Evolutionary conservation across 2,113 vertebrate genomes (phyloP).

Genomic region (Callipepla squamata): DNA sequence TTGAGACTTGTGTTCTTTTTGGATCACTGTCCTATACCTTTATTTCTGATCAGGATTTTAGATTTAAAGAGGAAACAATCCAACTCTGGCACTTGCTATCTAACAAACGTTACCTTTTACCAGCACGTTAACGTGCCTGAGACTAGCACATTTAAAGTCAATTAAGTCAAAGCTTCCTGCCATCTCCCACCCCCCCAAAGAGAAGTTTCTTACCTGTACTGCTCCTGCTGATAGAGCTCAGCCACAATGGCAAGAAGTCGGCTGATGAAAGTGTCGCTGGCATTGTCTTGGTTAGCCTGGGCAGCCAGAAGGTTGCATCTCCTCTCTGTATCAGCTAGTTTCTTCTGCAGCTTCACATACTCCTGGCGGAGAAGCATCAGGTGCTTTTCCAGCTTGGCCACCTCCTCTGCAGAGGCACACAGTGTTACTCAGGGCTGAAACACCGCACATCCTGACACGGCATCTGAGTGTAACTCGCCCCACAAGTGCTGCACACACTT

Average conservation of each 20-base stretch:
- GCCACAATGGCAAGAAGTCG: constrained; percentile 91
- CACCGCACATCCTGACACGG: neutral
- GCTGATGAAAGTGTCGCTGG: constrained; percentile 91
- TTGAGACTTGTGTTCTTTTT: neutral
- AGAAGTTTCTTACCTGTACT: constrained; percentile 86
- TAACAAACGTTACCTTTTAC: neutral
- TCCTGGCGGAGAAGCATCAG: constrained; percentile 96
- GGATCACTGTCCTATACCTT: neutral
- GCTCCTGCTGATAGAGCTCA: constrained; percentile 91
- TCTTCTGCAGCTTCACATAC: constrained; percentile 98
- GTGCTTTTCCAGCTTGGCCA: constrained; percentile 99
- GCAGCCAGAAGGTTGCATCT: constrained; percentile 89
- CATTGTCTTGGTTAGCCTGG: constrained; percentile 81
- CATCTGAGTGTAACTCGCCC: neutral
- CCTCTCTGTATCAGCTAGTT: constrained; percentile 92
- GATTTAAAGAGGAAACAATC: neutral
- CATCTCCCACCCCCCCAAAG: neutral
- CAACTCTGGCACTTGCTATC: neutral
- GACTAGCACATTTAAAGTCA: neutral
- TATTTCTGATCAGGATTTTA: neutral
- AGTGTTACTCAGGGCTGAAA: neutral
- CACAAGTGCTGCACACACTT: neutral
- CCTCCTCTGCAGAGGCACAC: constrained; percentile 89
- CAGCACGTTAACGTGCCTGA: neutral
- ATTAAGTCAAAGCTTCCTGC: neutral